phyloP scores from a whole-genome alignment of 2,888 invertebrate genomes.

The Caenorhabditis japonica region DNA sequence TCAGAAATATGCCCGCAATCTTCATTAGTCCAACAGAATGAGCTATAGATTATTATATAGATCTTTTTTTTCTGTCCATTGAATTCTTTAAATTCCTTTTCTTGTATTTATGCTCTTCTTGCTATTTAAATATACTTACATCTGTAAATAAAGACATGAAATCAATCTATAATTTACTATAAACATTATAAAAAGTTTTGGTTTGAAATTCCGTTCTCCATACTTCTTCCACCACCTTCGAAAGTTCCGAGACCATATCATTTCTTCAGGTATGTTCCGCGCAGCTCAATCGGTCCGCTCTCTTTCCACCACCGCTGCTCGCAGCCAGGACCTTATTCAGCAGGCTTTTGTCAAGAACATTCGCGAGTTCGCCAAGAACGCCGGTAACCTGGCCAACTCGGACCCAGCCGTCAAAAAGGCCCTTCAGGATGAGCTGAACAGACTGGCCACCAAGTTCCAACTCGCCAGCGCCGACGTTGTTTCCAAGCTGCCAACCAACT shows the following conservation, averaged over 20 bases:
- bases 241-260: neutral
- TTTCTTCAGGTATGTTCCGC: slow-evolving; percentile 58
- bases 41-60: slow-evolving; percentile 1
- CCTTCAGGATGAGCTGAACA: slow-evolving; percentile 74
- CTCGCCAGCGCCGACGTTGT: slow-evolving; percentile 74
- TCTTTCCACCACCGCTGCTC: slow-evolving; percentile 60
- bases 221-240: slow-evolving; percentile 19
- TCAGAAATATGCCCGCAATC: slow-evolving; percentile 50
- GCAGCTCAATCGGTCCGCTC: slow-evolving; percentile 60
- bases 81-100: neutral
- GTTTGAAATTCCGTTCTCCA: neutral
- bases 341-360: slow-evolving; percentile 75
- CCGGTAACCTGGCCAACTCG: slow-evolving; percentile 72
- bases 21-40: slow-evolving; percentile 19
- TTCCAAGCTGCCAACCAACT: slow-evolving; percentile 69
- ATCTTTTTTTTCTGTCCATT: neutral
- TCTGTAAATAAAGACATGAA: slow-evolving; percentile 14
- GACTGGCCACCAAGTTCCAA: slow-evolving; percentile 75
- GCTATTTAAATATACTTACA: neutral
- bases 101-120: neutral
- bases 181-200: neutral
- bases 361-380: slow-evolving; percentile 74
- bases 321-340: slow-evolving; percentile 71
- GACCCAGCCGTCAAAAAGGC: slow-evolving; percentile 69
- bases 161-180: neutral